phyloP scores from a whole-genome alignment of 2,888 invertebrate species.

The Mycalesis mineus region DNA sequence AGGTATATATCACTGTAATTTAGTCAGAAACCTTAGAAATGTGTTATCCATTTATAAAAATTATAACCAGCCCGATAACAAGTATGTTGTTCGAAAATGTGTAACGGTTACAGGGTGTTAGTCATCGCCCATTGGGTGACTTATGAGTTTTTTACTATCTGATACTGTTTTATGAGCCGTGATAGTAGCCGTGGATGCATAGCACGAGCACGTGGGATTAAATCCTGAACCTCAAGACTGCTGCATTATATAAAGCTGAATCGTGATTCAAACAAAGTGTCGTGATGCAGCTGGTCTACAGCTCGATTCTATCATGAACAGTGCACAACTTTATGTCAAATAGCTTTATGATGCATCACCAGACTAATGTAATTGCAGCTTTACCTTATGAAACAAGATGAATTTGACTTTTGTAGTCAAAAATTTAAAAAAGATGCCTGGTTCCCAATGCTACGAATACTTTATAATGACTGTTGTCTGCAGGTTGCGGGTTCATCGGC shows the following conservation, averaged over 20 bases:
- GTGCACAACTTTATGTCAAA: no score
- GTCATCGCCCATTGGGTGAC: conserved; percentile 53
- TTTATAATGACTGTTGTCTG: conserved; percentile 33
- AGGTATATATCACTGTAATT: conserved; percentile 49
- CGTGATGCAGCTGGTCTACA: no score
- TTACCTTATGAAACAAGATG: no score
- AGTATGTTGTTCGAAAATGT: conserved; percentile 40
- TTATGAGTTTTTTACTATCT: conserved; percentile 40
- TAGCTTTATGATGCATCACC: no score
- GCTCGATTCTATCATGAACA: no score
- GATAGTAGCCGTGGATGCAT: not conserved
- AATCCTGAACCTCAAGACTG: not conserved
- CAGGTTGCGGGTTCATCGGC: conserved; percentile 96
- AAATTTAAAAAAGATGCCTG: no score
- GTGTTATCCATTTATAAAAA: not conserved
- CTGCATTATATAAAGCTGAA: no score
- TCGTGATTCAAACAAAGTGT: no score
- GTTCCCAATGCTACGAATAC: no score
- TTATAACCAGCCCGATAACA: not conserved
- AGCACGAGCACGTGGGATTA: not conserved
- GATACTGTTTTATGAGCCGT: not conserved
- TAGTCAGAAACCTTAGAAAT: not conserved
- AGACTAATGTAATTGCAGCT: no score
- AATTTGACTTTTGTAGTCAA: no score
- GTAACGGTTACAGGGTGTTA: conserved; percentile 66